A percentile compares a stretch with the other conserved stretches of the same genome.
Evolutionary conservation across 2,888 invertebrate species (phyloP).

Genomic region (Myathropa florea): DNA sequence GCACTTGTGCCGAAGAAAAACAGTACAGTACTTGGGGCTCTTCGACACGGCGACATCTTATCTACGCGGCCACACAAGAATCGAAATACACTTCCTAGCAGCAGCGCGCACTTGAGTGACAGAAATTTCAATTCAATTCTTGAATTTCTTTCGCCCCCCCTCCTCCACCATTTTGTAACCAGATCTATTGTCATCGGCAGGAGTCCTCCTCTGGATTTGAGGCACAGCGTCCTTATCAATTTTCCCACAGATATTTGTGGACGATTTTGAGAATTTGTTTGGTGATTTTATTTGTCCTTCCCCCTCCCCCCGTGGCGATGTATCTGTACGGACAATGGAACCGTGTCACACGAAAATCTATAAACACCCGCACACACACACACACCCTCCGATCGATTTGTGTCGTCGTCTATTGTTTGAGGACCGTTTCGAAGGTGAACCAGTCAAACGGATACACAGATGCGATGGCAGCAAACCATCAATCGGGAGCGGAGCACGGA

Average conservation of each 20-base stretch:
- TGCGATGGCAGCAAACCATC: no score
- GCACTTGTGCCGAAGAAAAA: constrained; percentile 58
- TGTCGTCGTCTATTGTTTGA: no score
- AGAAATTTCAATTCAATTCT: not conserved
- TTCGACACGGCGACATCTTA: constrained; percentile 55
- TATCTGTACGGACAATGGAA: constrained; percentile 39
- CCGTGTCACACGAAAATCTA: constrained; percentile 10
- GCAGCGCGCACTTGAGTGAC: not conserved
- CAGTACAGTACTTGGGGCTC: constrained; percentile 14
- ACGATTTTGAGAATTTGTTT: constrained; percentile 32
- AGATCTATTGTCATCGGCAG: not conserved
- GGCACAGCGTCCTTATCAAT: constrained; percentile 43
- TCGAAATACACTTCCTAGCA: not conserved
- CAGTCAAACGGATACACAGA: no score
- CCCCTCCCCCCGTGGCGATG: not conserved
- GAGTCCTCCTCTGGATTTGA: not conserved
- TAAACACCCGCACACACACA: constrained; percentile 10
- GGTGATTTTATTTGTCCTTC: constrained; percentile 55
- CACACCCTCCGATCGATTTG: no score
- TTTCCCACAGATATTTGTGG: constrained; percentile 31
- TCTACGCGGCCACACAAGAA: constrained; percentile 32
- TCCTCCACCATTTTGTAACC: no score
- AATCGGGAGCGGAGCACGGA: no score
- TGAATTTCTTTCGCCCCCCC: not conserved
- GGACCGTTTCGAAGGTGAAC: no score